A percentile compares a stretch with the other conserved stretches of the same genome.
phyloP scores from a whole-genome alignment of 2,113 vertebrate genomes.

The Oxyruncus cristatus region DNA sequence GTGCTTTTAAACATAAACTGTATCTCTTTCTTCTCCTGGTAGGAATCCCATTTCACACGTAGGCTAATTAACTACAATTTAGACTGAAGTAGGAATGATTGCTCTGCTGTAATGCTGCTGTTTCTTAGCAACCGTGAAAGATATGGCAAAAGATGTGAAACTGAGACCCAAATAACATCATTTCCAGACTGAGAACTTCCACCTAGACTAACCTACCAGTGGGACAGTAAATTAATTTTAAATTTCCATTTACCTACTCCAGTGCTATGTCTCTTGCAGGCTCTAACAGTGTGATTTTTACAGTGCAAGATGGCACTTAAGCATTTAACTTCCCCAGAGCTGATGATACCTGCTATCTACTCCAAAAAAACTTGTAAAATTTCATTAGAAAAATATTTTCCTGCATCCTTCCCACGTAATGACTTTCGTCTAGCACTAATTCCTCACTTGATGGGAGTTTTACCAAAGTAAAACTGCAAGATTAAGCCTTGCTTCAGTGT shows the following conservation, averaged over 20 bases:
- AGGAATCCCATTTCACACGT: conserved; percentile 26
- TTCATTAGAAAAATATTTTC: not conserved
- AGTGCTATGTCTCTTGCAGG: not conserved
- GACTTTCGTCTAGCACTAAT: not conserved
- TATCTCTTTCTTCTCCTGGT: not conserved
- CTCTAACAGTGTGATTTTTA: not conserved
- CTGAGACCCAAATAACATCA: conserved; percentile 16
- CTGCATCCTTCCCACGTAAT: not conserved
- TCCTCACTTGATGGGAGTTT: not conserved
- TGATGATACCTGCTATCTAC: not conserved
- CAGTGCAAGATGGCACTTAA: not conserved
- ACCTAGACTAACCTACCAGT: not conserved
- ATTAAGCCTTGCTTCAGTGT: not conserved
- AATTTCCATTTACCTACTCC: not conserved
- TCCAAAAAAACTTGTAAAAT: not conserved
- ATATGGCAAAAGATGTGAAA: not conserved
- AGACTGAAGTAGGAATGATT: conserved; percentile 17
- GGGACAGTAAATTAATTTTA: not conserved
- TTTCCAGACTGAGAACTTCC: conserved; percentile 12
- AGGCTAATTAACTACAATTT: conserved; percentile 31
- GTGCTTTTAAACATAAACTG: not conserved
- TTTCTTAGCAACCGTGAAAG: conserved; percentile 53
- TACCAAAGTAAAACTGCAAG: not conserved
- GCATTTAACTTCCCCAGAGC: not conserved
- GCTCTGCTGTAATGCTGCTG: conserved; percentile 25